A percentile compares a stretch with the other conserved stretches of the same genome.
Evolutionary conservation across 2,113 vertebrate genomes (phyloP).

Genomic region (Psittacula cyanocephala): DNA sequence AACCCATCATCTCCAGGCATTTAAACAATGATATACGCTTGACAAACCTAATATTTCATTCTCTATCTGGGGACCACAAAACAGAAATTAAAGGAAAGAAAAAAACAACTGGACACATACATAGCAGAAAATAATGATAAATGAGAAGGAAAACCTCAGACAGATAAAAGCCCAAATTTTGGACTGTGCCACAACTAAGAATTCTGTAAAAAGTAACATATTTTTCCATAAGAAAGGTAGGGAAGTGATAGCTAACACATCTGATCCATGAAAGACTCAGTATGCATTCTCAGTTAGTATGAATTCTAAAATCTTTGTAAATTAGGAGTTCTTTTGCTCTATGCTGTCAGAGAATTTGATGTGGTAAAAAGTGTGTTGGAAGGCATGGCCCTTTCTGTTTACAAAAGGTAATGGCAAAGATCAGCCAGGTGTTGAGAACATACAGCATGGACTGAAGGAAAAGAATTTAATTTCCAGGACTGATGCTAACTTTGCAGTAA

Average conservation of each 20-base stretch:
- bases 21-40: conserved; percentile 83
- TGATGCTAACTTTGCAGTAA: neutral
- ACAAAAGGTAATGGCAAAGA: neutral
- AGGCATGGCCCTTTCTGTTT: neutral
- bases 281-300: neutral
- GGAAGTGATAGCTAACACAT: neutral
- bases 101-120: conserved; percentile 74
- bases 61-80: conserved; percentile 78
- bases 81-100: conserved; percentile 77
- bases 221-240: neutral
- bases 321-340: neutral
- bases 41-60: conserved; percentile 87
- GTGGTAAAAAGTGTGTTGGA: neutral
- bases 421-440: fast-evolving
- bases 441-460: neutral
- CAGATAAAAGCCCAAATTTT: conserved; percentile 62
- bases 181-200: conserved; percentile 19
- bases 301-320: neutral
- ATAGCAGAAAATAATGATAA: conserved; percentile 77
- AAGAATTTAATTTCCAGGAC: neutral
- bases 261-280: neutral
- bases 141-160: conserved; percentile 57
- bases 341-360: neutral
- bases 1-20: conserved; percentile 84
- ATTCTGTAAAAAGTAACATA: neutral